These are phyloP conservation scores for Siphonodentalium dalli DNA, from an alignment of 2,888 invertebrate genomes.

Conservation along the genomic window DNA sequence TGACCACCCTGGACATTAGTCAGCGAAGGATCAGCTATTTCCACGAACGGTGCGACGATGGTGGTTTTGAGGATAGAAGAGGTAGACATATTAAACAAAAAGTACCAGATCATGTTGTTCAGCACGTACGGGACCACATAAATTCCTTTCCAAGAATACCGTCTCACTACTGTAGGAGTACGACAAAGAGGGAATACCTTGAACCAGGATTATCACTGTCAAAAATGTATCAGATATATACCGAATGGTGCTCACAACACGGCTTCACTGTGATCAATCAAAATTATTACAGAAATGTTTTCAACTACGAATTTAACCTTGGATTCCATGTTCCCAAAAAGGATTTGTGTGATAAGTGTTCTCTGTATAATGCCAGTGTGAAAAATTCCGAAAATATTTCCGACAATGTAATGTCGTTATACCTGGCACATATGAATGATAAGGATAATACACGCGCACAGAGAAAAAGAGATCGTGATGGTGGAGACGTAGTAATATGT, in stretches of 20 bases:
- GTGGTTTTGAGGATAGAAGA: conserved; percentile 7
- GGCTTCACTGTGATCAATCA: not conserved
- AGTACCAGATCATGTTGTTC: conserved; percentile 4
- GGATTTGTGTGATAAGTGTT: conserved; percentile 16
- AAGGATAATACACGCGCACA: conserved; percentile 15
- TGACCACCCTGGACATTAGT: conserved; percentile 23
- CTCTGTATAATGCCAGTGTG: conserved; percentile 10
- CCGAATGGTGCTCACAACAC: conserved; percentile 8
- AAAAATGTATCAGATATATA: conserved; percentile 24
- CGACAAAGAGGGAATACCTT: conserved; percentile 14
- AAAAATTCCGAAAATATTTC: not conserved
- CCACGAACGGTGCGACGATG: not conserved
- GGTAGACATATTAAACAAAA: conserved; percentile 6
- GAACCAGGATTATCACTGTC: conserved; percentile 15
- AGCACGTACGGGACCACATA: conserved; percentile 12
- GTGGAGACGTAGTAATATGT: conserved; percentile 14
- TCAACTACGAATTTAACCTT: conserved; percentile 24
- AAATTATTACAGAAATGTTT: conserved; percentile 15
- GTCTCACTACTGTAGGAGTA: conserved; percentile 19
- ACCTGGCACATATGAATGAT: conserved; percentile 10
- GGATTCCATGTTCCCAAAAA: conserved; percentile 19
- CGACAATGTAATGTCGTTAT: conserved; percentile 7
- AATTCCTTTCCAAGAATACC: conserved; percentile 19
- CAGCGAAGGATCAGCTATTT: conserved; percentile 11
- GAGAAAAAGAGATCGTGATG: conserved; percentile 15